Percentiles rank a stretch among this genome's conserved stretches.
Conservation (phyloP, 2,113 vertebrate species). For the Bettongia penicillata region DNA sequence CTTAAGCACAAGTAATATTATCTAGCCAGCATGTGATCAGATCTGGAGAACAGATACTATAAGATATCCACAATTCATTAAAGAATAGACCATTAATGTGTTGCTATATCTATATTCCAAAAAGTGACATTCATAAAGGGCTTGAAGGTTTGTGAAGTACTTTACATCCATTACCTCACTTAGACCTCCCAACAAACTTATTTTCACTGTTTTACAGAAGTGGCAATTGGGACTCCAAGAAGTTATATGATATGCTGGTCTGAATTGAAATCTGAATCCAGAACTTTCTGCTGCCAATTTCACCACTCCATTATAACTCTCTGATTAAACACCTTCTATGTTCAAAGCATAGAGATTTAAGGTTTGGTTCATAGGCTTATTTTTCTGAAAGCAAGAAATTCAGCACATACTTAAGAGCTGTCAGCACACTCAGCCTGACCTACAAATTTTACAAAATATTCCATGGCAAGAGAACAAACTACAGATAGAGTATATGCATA, state of each 20-base stretch:
- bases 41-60: not conserved
- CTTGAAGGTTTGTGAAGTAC: not conserved
- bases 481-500: not conserved
- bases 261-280: not conserved
- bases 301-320: not conserved
- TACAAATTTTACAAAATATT: not conserved
- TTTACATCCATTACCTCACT: not conserved
- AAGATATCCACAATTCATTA: not conserved
- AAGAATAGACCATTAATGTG: not conserved
- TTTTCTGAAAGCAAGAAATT: not conserved
- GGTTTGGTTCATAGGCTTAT: not conserved
- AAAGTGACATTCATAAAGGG: not conserved
- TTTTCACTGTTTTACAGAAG: not conserved
- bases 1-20: not conserved
- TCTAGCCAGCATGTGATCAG: not conserved
- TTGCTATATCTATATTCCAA: not conserved
- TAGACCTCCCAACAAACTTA: not conserved
- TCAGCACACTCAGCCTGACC: not conserved
- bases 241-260: not conserved
- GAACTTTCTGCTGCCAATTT: not conserved
- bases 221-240: not conserved
- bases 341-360: not conserved
- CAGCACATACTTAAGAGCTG: not conserved
- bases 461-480: not conserved
- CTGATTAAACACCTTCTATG: not conserved